Evolutionary conservation across 1,140 invertebrate species (phyloP).

Genomic region (Prorops nasuta): DNA sequence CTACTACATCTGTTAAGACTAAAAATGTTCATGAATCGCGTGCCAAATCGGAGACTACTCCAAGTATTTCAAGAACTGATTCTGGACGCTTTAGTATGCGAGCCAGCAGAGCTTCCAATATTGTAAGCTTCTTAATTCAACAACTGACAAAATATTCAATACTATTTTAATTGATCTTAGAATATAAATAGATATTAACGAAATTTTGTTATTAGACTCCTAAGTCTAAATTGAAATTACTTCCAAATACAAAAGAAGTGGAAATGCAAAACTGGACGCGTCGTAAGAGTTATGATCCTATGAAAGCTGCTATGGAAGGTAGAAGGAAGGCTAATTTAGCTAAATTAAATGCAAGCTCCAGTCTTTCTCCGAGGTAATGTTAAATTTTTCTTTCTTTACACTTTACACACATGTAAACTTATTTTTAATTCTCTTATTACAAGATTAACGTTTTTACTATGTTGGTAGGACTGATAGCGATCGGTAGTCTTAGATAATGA

Average conservation of each 20-base stretch:
- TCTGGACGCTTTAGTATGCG: conserved; percentile 66
- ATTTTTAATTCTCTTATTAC: conserved; percentile 9
- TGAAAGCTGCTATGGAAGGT: conserved; percentile 81
- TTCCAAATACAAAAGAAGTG: conserved; percentile 67
- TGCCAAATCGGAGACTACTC: conserved; percentile 26
- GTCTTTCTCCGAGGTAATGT: conserved; percentile 37
- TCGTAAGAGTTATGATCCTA: conserved; percentile 85
- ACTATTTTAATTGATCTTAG: too few relatives aligned
- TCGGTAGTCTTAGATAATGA: conserved; percentile 40
- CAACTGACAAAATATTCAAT: neutral
- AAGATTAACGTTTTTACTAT: conserved; percentile 32
- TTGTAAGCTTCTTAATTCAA: conserved; percentile 12
- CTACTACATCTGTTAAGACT: conserved; percentile 20
- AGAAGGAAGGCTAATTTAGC: conserved; percentile 56
- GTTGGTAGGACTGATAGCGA: conserved; percentile 42
- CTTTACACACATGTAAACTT: neutral
- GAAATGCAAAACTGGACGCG: conserved; percentile 92
- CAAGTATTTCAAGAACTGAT: conserved; percentile 60
- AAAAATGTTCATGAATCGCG: conserved; percentile 19
- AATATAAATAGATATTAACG: too few relatives aligned
- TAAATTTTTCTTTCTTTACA: conserved; percentile 3
- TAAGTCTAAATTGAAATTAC: neutral
- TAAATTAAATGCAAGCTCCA: conserved; percentile 32
- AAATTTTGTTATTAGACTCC: too few relatives aligned
- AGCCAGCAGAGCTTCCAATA: conserved; percentile 37